Percentiles rank a stretch among this genome's conserved stretches.
phyloP scores from a whole-genome alignment of 2,113 vertebrate species.

The Tachuris rubrigastra region DNA sequence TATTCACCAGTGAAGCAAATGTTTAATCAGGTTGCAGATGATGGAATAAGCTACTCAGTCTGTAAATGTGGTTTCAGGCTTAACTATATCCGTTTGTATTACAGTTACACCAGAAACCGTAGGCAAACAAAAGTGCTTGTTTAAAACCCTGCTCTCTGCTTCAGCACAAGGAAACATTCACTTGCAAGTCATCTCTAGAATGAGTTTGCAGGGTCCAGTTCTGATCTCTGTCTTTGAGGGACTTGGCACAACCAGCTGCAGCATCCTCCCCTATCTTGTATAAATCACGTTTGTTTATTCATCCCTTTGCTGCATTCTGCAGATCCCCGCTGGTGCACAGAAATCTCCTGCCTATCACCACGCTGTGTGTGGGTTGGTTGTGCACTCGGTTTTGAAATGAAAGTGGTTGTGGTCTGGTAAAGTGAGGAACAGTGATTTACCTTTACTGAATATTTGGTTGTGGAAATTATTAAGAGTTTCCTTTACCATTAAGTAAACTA shows the following conservation, averaged over 20 bases:
- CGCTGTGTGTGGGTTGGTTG: not conserved
- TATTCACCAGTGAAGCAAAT: slow-evolving; percentile 34
- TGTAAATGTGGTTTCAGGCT: slow-evolving; percentile 20
- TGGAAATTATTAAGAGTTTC: not conserved
- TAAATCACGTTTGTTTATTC: not conserved
- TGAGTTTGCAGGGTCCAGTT: not conserved
- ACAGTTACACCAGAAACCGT: not conserved
- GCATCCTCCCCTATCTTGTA: not conserved
- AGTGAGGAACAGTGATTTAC: not conserved
- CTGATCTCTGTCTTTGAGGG: not conserved
- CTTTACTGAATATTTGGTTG: not conserved
- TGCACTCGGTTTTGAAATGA: not conserved
- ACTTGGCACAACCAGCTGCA: not conserved
- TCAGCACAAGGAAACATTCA: not conserved
- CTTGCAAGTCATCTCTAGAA: not conserved
- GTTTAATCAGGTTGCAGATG: slow-evolving; percentile 15
- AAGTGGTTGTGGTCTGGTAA: not conserved
- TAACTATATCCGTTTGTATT: not conserved
- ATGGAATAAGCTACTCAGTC: not conserved
- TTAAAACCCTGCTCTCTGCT: not conserved
- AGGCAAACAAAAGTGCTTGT: not conserved
- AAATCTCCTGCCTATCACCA: not conserved
- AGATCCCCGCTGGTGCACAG: not conserved
- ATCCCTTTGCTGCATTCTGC: not conserved
- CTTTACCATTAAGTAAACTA: not conserved